Percentiles rank a stretch among this genome's conserved stretches.
Conservation (phyloP, 2,113 vertebrate genomes). For the Cathartes aura region DNA sequence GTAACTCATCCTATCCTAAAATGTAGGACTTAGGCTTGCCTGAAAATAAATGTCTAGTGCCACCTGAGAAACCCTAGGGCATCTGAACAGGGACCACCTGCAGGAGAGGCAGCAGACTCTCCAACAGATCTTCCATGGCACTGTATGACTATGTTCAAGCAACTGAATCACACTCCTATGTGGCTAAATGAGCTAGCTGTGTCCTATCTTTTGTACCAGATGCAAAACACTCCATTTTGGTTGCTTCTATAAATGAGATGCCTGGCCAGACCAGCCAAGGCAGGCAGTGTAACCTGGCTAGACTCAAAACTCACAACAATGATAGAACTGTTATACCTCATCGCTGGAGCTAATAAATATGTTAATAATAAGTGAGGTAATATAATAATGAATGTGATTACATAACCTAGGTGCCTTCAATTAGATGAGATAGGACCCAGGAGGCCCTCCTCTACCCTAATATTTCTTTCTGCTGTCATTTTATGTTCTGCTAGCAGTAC, state of each 20-base stretch:
- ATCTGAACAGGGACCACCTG: background rate
- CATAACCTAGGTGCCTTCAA: background rate
- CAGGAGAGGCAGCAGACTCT: background rate
- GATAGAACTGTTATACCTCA: background rate
- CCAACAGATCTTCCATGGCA: background rate
- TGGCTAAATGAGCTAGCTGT: background rate
- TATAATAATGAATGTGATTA: background rate
- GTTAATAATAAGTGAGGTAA: background rate
- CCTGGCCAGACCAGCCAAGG: background rate
- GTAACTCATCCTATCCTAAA: background rate
- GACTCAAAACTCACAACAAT: background rate
- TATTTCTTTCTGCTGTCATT: conserved; percentile 10
- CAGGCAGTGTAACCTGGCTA: background rate
- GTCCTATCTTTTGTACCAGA: background rate
- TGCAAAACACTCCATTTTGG: background rate
- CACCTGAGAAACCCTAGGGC: background rate
- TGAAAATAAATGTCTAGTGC: background rate
- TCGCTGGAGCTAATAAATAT: background rate
- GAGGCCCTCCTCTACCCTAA: background rate
- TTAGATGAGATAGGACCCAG: background rate
- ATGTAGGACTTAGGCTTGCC: background rate
- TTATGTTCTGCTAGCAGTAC: background rate
- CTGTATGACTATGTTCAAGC: background rate
- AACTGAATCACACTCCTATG: background rate
- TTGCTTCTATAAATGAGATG: background rate